Percentiles rank a stretch among this genome's conserved stretches.
phyloP scores from a whole-genome alignment of 2,113 vertebrate genomes.

The Rhipidura dahli region DNA sequence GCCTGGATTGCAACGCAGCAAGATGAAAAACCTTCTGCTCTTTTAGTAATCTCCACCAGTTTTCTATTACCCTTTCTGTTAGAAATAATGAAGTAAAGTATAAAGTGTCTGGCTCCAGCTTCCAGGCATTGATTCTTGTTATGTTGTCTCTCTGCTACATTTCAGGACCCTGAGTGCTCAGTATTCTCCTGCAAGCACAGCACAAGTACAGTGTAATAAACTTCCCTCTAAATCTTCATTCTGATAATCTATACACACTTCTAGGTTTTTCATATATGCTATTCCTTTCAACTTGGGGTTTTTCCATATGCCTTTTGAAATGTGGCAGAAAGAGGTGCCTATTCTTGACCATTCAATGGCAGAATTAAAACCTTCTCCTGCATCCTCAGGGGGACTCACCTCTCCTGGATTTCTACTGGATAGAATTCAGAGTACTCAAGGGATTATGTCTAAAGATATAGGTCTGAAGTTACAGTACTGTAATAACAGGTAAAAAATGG shows the following conservation, averaged over 20 bases:
- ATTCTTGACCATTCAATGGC: neutral
- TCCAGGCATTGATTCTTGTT: neutral
- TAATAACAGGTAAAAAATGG: neutral
- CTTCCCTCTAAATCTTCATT: neutral
- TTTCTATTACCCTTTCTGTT: neutral
- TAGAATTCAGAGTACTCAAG: neutral
- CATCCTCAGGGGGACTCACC: neutral
- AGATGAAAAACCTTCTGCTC: neutral
- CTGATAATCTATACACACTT: neutral
- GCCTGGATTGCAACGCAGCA: neutral
- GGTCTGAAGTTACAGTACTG: neutral
- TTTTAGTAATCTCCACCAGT: neutral
- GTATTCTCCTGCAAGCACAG: neutral
- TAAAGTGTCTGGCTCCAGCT: neutral
- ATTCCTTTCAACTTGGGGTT: neutral
- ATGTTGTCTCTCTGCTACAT: neutral
- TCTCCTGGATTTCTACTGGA: neutral
- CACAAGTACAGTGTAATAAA: neutral
- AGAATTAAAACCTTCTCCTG: neutral
- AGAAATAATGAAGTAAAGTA: neutral
- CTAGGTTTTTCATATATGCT: neutral
- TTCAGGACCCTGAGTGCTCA: neutral
- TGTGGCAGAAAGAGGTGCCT: neutral
- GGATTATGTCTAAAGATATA: neutral
- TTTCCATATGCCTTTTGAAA: neutral